Evolutionary conservation across 2,113 vertebrate species (phyloP).

Genomic region (Apeltes quadracus): DNA sequence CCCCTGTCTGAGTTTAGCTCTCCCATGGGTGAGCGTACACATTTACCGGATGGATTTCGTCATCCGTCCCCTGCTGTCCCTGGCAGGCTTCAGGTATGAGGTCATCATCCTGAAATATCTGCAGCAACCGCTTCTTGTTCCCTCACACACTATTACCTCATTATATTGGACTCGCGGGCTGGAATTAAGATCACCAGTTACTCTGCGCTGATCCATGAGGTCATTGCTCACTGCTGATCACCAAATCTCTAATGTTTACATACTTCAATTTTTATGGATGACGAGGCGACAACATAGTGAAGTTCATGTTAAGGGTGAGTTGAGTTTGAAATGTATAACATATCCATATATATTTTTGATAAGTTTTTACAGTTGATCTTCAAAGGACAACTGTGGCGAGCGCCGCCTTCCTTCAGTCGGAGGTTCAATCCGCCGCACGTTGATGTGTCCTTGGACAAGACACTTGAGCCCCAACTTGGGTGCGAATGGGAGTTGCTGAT

Average conservation of each 20-base stretch:
- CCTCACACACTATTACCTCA: constrained; percentile 24
- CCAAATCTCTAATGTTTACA: constrained; percentile 37
- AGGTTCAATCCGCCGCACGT: too few species aligned
- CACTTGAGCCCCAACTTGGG: too few species aligned
- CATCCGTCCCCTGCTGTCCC: constrained; percentile 58
- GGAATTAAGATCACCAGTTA: constrained; percentile 17
- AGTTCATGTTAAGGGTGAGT: constrained; percentile 1
- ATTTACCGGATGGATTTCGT: constrained; percentile 59
- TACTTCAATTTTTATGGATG: not conserved
- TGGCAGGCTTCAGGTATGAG: constrained; percentile 58
- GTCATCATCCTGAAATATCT: constrained; percentile 69
- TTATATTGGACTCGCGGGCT: not conserved
- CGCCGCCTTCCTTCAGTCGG: too few species aligned
- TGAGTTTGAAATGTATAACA: not conserved
- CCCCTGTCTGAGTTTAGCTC: constrained; percentile 47
- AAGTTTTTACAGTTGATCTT: too few species aligned
- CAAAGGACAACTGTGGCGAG: too few species aligned
- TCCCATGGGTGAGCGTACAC: constrained; percentile 26
- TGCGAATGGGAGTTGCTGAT: too few species aligned
- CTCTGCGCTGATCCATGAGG: constrained; percentile 48
- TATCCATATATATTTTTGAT: too few species aligned
- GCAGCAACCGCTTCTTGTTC: constrained; percentile 40
- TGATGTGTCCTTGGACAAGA: too few species aligned
- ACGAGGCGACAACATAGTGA: constrained; percentile 14
- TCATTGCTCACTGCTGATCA: constrained; percentile 41